phyloP scores from a whole-genome alignment of 2,113 vertebrate genomes.

The Empidonax alnorum region DNA sequence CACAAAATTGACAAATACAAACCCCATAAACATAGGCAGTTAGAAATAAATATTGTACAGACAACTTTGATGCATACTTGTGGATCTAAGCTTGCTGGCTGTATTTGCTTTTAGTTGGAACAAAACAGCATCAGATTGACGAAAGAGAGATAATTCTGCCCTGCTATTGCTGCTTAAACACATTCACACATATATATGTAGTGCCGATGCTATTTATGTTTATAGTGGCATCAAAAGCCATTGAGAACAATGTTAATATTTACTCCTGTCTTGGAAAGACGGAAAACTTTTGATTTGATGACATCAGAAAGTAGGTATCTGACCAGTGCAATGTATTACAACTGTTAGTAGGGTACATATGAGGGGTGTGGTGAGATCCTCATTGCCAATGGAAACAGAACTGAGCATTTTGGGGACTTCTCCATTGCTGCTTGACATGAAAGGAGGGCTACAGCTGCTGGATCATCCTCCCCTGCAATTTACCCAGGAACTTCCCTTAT shows the following conservation, averaged over 20 bases:
- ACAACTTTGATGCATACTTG: not conserved
- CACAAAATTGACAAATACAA: not conserved
- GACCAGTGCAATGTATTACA: not conserved
- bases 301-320: not conserved
- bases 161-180: not conserved
- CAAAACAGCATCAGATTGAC: not conserved
- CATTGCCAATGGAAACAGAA: not conserved
- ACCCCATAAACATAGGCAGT: not conserved
- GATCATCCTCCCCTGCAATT: not conserved
- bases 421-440: not conserved
- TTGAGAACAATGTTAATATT: not conserved
- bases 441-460: not conserved
- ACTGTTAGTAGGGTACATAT: not conserved
- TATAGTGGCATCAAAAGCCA: not conserved
- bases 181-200: not conserved
- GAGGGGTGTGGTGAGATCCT: not conserved
- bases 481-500: not conserved
- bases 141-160: not conserved
- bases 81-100: not conserved
- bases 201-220: not conserved
- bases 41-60: not conserved
- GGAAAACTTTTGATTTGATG: not conserved
- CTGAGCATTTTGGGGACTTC: not conserved
- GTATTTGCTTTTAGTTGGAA: not conserved
- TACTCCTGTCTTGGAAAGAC: not conserved